These are phyloP conservation scores for Liposcelis brunnea DNA, from an alignment of 2,888 invertebrate genomes.

Conservation along the genomic window DNA sequence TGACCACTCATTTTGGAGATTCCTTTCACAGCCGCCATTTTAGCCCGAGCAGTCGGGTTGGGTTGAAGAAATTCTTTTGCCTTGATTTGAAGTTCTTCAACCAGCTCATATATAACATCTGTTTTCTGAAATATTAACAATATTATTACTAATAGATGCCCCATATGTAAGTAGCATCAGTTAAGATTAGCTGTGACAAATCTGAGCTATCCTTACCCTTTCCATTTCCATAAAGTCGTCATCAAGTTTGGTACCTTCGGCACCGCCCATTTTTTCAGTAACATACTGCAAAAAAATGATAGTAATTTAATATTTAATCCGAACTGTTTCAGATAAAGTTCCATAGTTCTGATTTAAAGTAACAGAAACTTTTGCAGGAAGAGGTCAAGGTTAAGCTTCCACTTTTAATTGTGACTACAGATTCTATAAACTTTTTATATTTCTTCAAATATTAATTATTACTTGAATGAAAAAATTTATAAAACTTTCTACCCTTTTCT, in stretches of 20 bases:
- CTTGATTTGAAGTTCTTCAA: slow-evolving; percentile 89
- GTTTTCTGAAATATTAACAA: slow-evolving; percentile 57
- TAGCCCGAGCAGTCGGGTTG: slow-evolving; percentile 88
- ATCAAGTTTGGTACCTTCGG: slow-evolving; percentile 97
- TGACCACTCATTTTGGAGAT: slow-evolving; percentile 94
- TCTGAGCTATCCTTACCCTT: slow-evolving; percentile 48
- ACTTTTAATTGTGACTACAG: too few relatives aligned
- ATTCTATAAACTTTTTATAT: too few relatives aligned
- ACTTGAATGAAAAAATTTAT: too few relatives aligned
- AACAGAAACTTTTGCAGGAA: too few relatives aligned
- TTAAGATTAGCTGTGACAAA: background rate
- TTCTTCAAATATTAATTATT: too few relatives aligned
- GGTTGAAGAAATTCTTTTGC: slow-evolving; percentile 99
- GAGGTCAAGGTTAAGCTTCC: too few relatives aligned
- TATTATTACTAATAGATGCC: too few relatives aligned
- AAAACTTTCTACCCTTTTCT: too few relatives aligned
- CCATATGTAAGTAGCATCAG: too few relatives aligned
- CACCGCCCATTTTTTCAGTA: slow-evolving; percentile 99
- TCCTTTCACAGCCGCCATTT: slow-evolving; percentile 88
- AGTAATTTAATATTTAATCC: background rate
- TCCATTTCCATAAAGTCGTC: slow-evolving; percentile 99
- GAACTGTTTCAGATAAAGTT: too few relatives aligned
- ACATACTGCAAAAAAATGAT: slow-evolving; percentile 65
- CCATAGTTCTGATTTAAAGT: too few relatives aligned
- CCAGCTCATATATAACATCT: slow-evolving; percentile 91